Conservation (phyloP, 2,797 vertebrate genomes). For the Crocodylus rhombifer region DNA sequence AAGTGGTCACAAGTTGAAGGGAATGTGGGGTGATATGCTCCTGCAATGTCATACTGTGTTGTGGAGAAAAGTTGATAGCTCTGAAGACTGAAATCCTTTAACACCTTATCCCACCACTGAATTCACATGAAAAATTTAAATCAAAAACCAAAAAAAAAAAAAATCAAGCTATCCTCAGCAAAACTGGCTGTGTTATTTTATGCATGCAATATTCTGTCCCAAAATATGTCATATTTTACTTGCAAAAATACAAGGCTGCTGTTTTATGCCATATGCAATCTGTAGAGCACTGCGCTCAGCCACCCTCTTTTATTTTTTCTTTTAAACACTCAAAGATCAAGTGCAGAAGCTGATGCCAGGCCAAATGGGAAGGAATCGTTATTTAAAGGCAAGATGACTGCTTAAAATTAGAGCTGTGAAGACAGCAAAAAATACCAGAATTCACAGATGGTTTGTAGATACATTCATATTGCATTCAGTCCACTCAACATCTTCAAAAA, state of each 20-base stretch:
- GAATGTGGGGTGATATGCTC: constrained; percentile 20
- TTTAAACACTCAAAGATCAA: constrained; percentile 73
- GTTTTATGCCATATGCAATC: constrained; percentile 74
- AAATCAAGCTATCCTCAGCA: constrained; percentile 62
- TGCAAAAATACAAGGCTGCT: constrained; percentile 82
- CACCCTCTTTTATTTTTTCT: constrained; percentile 71
- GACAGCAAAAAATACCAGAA: constrained; percentile 81
- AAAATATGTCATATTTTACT: constrained; percentile 83
- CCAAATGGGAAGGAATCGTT: constrained; percentile 79
- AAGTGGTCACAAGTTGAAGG: constrained; percentile 27
- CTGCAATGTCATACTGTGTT: not conserved
- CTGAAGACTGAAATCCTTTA: constrained; percentile 12
- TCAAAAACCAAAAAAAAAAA: constrained; percentile 63
- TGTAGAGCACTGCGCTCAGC: constrained; percentile 70
- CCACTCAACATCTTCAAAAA: constrained; percentile 80
- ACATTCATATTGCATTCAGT: constrained; percentile 83
- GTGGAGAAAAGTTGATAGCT: constrained; percentile 22
- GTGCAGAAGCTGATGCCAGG: constrained; percentile 77
- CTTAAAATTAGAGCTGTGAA: constrained; percentile 86
- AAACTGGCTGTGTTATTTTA: constrained; percentile 73
- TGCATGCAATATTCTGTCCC: constrained; percentile 74
- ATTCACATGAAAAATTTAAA: constrained; percentile 55
- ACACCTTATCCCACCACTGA: constrained; percentile 34
- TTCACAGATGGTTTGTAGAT: constrained; percentile 83
- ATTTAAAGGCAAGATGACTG: constrained; percentile 83